Percentiles rank a stretch among this genome's conserved stretches.
phyloP scores from a whole-genome alignment of 1,140 invertebrate species.

The Coptotermes formosanus region DNA sequence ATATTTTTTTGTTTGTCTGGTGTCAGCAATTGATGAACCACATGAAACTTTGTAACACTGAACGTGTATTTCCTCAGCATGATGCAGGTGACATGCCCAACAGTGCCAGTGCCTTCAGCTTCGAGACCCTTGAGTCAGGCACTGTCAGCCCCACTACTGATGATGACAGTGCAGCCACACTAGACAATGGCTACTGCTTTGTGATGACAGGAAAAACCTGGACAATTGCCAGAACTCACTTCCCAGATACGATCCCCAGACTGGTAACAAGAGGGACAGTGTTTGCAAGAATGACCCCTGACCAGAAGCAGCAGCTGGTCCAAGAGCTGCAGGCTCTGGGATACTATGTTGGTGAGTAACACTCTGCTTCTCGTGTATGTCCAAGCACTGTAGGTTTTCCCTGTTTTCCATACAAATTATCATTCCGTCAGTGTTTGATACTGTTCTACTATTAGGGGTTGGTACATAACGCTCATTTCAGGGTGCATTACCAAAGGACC shows the following conservation, averaged over 20 bases:
- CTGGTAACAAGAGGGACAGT: conserved; percentile 75
- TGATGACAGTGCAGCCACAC: not conserved
- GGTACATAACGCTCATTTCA: no score
- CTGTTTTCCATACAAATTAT: not conserved
- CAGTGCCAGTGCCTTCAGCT: conserved; percentile 32
- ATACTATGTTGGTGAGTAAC: conserved; percentile 67
- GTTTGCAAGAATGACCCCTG: conserved; percentile 93
- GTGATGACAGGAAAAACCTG: conserved; percentile 74
- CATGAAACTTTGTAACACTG: no score
- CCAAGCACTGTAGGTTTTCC: conserved; percentile 6
- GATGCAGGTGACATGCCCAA: conserved; percentile 6
- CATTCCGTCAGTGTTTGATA: no score
- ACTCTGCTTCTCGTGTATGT: not conserved
- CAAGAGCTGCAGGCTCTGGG: conserved; percentile 80
- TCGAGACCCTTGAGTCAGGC: conserved; percentile 36
- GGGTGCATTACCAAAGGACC: no score
- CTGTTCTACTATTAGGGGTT: no score
- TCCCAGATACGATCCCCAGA: conserved; percentile 66
- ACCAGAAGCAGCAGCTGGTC: conserved; percentile 92
- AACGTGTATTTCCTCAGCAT: not conserved
- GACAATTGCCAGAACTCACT: conserved; percentile 63
- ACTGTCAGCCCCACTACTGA: not conserved
- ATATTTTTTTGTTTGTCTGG: no score
- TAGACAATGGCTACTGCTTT: conserved; percentile 52
- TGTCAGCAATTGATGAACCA: no score